A percentile compares a stretch with the other conserved stretches of the same genome.
Evolutionary conservation across 2,888 invertebrate species (phyloP).

Genomic region (Patella ulyssiponensis): DNA sequence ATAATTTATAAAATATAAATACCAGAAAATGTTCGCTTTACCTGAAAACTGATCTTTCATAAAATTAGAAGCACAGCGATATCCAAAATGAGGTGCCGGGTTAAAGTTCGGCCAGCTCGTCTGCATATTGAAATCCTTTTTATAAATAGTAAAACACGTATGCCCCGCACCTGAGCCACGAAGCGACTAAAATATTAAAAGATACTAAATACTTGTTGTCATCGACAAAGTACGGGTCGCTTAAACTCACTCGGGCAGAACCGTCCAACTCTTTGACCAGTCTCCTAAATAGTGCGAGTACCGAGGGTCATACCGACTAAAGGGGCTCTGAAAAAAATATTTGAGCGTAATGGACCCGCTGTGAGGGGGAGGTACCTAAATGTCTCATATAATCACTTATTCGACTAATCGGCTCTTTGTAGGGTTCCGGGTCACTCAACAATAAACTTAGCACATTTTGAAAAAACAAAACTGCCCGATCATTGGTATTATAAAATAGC

Average conservation of each 20-base stretch:
- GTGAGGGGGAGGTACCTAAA: background rate
- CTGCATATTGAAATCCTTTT: background rate
- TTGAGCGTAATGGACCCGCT: background rate
- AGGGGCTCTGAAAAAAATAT: constrained; percentile 1
- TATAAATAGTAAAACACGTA: constrained; percentile 1
- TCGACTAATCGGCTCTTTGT: constrained; percentile 7
- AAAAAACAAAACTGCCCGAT: no score
- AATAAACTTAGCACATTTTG: background rate
- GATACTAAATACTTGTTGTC: constrained; percentile 8
- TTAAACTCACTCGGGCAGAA: background rate
- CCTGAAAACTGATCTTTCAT: constrained; percentile 9
- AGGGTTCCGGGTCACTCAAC: background rate
- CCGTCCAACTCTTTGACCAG: constrained; percentile 1
- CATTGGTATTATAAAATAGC: no score
- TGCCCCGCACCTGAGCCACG: background rate
- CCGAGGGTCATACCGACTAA: constrained; percentile 2
- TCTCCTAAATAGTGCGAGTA: background rate
- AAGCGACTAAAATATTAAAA: constrained; percentile 3
- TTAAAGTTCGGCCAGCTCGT: background rate
- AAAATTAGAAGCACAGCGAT: constrained; percentile 6
- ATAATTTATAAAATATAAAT: no score
- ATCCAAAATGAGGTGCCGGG: constrained; percentile 10
- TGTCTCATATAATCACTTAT: constrained; percentile 7
- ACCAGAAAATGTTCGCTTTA: background rate
- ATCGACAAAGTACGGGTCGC: constrained; percentile 3